phyloP scores from a whole-genome alignment of 2,797 vertebrate species.

The Danio albolineatus region DNA sequence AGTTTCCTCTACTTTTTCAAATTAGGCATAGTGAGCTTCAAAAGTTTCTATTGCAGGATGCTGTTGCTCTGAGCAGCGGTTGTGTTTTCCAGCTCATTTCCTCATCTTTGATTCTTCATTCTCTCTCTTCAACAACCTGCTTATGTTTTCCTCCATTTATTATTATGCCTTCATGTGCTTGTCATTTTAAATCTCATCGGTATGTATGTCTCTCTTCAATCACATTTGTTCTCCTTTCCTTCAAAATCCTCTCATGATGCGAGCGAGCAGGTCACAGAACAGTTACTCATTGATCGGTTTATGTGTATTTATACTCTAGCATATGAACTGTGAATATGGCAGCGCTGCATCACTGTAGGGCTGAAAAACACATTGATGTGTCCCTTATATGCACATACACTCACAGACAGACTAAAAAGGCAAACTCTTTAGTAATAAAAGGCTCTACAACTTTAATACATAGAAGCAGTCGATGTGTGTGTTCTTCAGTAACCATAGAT shows the following conservation, averaged over 20 bases:
- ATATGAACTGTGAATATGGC: slow-evolving; percentile 24
- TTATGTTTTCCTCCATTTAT: slow-evolving; percentile 8
- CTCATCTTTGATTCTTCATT: neutral
- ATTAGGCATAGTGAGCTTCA: neutral
- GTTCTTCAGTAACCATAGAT: neutral
- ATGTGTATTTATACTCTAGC: slow-evolving; percentile 20
- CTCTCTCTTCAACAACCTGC: neutral
- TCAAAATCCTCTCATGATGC: slow-evolving; percentile 16
- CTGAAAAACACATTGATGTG: neutral
- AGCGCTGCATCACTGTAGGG: neutral
- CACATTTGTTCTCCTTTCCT: neutral
- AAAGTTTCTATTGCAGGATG: neutral
- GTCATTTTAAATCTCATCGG: neutral
- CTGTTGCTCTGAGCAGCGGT: neutral
- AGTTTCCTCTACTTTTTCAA: neutral
- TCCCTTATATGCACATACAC: neutral
- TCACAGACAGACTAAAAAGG: neutral
- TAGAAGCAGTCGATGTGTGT: neutral
- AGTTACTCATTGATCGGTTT: slow-evolving; percentile 30
- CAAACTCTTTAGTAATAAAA: neutral
- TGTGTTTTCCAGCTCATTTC: neutral
- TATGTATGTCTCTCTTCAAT: neutral
- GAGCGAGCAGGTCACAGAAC: slow-evolving; percentile 4
- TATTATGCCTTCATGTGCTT: neutral
- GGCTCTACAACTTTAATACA: neutral